Percentiles rank a stretch among this genome's conserved stretches.
Evolutionary conservation across 23 tunicate genomes (phyloP).

Genomic region (Ascidia mentula): DNA sequence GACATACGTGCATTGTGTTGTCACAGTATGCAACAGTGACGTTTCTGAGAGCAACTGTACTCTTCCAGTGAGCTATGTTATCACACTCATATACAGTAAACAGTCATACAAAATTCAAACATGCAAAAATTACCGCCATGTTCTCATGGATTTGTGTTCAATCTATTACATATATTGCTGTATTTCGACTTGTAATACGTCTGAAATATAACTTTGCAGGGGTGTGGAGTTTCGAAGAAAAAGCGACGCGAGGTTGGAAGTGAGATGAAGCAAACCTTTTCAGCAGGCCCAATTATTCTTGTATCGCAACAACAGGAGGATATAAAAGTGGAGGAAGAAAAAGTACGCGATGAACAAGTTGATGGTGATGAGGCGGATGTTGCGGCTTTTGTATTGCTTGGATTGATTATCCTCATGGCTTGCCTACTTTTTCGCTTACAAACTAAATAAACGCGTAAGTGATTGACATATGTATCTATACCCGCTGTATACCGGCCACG

Average conservation of each 20-base stretch:
- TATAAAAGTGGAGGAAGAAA: too few relatives aligned
- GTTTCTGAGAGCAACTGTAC: neutral
- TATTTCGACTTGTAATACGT: neutral
- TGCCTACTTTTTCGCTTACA: too few relatives aligned
- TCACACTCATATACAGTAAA: too few relatives aligned
- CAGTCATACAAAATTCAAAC: too few relatives aligned
- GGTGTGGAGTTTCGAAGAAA: neutral
- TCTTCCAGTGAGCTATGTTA: neutral
- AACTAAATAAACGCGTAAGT: neutral
- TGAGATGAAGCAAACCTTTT: neutral
- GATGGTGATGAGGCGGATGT: neutral
- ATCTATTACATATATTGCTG: too few relatives aligned
- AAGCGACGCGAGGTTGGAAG: neutral
- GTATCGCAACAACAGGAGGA: neutral
- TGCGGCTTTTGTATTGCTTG: neutral
- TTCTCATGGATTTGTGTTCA: too few relatives aligned
- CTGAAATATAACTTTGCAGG: neutral
- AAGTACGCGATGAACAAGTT: neutral
- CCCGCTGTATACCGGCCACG: too few relatives aligned
- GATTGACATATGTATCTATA: too few relatives aligned
- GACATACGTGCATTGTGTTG: slow-evolving; percentile 6
- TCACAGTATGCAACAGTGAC: slow-evolving; percentile 6
- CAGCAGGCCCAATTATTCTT: neutral
- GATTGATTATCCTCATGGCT: neutral
- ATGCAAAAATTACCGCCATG: too few relatives aligned